Conservation (phyloP, 2,113 vertebrate genomes). For the Myrmecophaga tridactyla region DNA sequence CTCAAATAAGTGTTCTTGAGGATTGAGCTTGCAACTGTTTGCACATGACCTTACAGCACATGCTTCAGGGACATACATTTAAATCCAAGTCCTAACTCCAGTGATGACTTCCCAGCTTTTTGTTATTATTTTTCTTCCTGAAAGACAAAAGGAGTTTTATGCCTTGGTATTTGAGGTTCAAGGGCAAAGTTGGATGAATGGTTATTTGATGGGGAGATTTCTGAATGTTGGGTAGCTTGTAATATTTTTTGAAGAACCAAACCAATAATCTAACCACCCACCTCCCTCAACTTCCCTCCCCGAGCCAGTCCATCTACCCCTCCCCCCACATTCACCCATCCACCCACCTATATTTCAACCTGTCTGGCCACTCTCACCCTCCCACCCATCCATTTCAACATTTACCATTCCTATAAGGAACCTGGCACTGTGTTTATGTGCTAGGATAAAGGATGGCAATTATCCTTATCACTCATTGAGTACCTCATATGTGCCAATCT, state of each 20-base stretch:
- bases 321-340: neutral
- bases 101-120: neutral
- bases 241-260: neutral
- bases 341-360: too few relatives aligned
- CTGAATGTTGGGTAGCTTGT: neutral
- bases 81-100: neutral
- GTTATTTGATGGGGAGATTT: neutral
- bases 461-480: neutral
- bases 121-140: slow-evolving; percentile 23
- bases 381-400: neutral
- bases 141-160: slow-evolving; percentile 49
- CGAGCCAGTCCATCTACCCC: too few relatives aligned
- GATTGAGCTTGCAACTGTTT: neutral
- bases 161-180: slow-evolving; percentile 19
- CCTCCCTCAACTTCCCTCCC: too few relatives aligned
- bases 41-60: neutral
- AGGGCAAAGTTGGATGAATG: neutral
- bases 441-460: neutral
- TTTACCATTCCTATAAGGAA: neutral
- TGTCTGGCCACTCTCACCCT: too few relatives aligned
- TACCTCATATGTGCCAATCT: neutral
- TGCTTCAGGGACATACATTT: neutral
- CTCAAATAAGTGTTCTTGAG: neutral
- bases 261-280: neutral
- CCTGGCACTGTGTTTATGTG: neutral